These are phyloP conservation scores for Drosophila kurseongensis DNA, from an alignment of 1,140 invertebrate species.

Conservation along the genomic window DNA sequence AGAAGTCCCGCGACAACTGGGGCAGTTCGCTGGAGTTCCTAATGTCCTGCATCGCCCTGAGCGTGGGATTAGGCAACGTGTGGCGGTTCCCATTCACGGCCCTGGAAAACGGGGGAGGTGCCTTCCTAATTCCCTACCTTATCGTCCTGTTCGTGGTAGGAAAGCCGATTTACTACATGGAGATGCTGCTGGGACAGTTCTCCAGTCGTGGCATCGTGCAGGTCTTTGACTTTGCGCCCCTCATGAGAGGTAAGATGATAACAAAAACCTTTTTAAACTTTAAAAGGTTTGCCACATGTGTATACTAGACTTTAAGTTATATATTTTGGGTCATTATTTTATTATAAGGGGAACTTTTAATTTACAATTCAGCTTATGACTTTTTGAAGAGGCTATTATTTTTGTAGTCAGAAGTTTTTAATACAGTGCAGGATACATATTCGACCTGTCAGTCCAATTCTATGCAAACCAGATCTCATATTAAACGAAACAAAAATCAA, in stretches of 20 bases:
- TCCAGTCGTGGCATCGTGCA: conserved; percentile 89
- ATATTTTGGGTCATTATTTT: no score
- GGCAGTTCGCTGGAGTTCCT: conserved; percentile 94
- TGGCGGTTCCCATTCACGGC: conserved; percentile 92
- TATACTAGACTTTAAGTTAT: no score
- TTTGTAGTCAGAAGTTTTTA: no score
- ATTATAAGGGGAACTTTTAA: no score
- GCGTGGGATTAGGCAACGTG: conserved; percentile 91
- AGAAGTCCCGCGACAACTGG: conserved; percentile 89
- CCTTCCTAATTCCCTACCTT: conserved; percentile 93
- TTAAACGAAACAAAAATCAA: no score
- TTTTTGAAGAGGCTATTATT: no score
- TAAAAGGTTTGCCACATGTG: no score
- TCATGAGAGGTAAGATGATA: conserved; percentile 87
- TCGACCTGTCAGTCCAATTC: no score
- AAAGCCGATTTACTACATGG: conserved; percentile 95
- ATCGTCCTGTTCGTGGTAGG: conserved; percentile 93
- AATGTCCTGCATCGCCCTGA: conserved; percentile 95
- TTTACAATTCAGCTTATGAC: no score
- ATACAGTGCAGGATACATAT: no score
- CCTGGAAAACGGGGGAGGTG: conserved; percentile 91
- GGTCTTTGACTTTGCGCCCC: conserved; percentile 87
- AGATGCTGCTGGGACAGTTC: conserved; percentile 92
- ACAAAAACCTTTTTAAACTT: not conserved
- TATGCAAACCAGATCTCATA: no score